These are phyloP conservation scores for Cantharis nigra DNA, from an alignment of 2,888 invertebrate genomes.

Conservation along the genomic window DNA sequence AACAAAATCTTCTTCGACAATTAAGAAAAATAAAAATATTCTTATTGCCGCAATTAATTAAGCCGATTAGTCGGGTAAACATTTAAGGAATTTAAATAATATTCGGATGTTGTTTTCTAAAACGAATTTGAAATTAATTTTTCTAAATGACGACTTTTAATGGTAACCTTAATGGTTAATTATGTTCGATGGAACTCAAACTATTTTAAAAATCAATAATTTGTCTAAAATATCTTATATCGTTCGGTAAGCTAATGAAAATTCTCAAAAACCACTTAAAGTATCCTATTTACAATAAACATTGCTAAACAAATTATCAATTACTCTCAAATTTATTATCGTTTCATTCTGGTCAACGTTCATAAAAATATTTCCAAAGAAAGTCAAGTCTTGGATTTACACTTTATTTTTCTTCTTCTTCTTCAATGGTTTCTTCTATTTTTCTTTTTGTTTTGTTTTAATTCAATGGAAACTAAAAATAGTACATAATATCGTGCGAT, in stretches of 20 bases:
- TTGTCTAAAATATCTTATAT: neutral
- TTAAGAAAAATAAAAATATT: neutral
- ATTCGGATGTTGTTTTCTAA: neutral
- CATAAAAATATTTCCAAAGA: neutral
- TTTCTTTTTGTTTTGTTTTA: neutral
- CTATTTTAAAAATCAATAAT: neutral
- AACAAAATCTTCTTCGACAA: neutral
- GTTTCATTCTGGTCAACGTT: neutral
- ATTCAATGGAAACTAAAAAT: neutral
- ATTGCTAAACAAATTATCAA: conserved; percentile 30
- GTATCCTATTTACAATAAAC: conserved; percentile 26
- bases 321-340: conserved; percentile 32
- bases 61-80: neutral
- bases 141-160: neutral
- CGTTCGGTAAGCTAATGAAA: conserved; percentile 32
- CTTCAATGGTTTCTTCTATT: neutral
- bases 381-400: neutral
- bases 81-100: neutral
- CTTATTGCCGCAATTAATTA: conserved; percentile 2
- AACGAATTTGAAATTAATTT: neutral
- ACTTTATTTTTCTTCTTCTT: neutral
- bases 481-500: neutral
- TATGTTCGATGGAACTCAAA: neutral
- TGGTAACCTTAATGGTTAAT: neutral
- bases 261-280: conserved; percentile 34